phyloP scores from a whole-genome alignment of 2,113 vertebrate genomes.

The Grallaria varia region DNA sequence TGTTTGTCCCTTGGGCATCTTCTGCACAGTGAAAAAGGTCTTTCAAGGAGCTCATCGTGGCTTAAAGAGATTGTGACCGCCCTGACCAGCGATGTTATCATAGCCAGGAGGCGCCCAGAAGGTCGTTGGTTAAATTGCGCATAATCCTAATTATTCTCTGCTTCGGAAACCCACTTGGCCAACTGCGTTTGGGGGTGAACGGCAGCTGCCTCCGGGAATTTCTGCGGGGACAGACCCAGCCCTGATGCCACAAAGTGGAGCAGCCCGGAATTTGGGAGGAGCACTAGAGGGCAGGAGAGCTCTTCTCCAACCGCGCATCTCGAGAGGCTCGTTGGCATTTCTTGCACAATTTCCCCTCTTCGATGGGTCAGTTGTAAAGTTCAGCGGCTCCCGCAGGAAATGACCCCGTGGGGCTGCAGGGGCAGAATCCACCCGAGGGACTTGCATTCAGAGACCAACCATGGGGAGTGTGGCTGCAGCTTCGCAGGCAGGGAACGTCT shows the following conservation, averaged over 20 bases:
- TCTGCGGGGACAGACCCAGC: neutral
- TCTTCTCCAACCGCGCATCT: neutral
- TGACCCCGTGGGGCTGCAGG: neutral
- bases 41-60: neutral
- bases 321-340: fast-evolving
- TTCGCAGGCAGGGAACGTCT: neutral
- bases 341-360: slow-evolving; percentile 5
- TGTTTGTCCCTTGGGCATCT: neutral
- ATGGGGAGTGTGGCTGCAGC: fast-evolving
- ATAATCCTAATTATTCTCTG: neutral
- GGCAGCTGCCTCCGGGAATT: fast-evolving
- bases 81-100: fast-evolving
- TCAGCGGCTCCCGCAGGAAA: neutral
- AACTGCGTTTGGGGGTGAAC: neutral
- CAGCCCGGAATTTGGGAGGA: neutral
- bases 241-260: fast-evolving
- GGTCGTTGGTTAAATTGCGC: neutral
- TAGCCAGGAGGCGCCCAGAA: neutral
- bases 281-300: slow-evolving; percentile 66
- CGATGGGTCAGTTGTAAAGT: neutral
- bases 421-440: fast-evolving
- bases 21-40: fast-evolving
- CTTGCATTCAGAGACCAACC: fast-evolving
- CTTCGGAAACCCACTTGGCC: neutral
- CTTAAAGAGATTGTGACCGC: neutral